Conservation (phyloP, 2,888 invertebrate genomes). For the Hermodice carunculata region DNA sequence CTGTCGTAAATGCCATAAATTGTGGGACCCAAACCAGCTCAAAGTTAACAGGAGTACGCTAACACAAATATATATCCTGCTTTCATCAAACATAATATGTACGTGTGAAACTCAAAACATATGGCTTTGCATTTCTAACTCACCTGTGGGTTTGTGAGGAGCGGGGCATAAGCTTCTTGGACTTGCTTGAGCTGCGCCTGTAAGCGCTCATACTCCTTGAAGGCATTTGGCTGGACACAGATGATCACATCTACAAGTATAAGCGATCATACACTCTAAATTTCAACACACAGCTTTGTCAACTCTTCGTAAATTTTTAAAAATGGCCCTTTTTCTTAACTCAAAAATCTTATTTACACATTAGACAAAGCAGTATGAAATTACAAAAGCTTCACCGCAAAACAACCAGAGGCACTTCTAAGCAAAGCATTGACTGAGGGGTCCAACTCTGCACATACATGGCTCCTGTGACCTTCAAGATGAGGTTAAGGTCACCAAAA, state of each 20-base stretch:
- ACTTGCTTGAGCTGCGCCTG: slow-evolving; percentile 7
- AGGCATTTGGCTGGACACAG: slow-evolving; percentile 10
- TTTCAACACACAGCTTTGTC: neutral
- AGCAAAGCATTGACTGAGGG: too few relatives aligned
- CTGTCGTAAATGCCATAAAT: too few relatives aligned
- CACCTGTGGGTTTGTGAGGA: slow-evolving; percentile 11
- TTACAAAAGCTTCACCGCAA: too few relatives aligned
- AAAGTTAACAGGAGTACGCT: neutral
- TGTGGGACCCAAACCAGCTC: too few relatives aligned
- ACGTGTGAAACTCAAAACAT: neutral
- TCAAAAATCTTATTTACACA: neutral
- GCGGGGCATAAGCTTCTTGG: neutral
- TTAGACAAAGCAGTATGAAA: too few relatives aligned
- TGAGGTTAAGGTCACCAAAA: too few relatives aligned
- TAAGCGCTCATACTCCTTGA: slow-evolving; percentile 15
- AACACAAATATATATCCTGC: neutral
- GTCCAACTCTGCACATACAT: too few relatives aligned
- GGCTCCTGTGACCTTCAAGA: too few relatives aligned
- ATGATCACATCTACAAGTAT: neutral
- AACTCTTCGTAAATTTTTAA: neutral
- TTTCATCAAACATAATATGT: neutral
- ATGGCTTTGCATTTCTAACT: neutral
- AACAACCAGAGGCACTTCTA: too few relatives aligned
- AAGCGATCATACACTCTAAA: neutral
- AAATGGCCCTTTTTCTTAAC: neutral